Percentiles rank a stretch among this genome's conserved stretches.
Conservation (phyloP, 1,140 invertebrate genomes). For the Drosophila serrata region DNA sequence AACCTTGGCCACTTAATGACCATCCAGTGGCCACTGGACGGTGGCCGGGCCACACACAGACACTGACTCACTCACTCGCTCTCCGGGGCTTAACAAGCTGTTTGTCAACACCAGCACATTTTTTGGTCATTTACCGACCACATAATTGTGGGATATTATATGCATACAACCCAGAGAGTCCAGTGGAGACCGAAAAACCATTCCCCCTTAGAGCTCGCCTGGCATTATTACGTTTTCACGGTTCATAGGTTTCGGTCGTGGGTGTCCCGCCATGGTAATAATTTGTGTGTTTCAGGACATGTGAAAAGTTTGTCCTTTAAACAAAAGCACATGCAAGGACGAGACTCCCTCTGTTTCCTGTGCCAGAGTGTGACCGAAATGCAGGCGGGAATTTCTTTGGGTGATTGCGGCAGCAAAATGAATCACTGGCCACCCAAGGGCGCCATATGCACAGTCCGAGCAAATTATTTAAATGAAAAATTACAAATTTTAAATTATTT, state of each 20-base stretch:
- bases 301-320: slow-evolving; percentile 76
- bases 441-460: slow-evolving; percentile 9
- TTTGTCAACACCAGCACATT: slow-evolving; percentile 84
- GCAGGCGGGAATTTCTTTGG: slow-evolving; percentile 20
- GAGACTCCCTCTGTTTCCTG: background rate
- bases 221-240: slow-evolving; percentile 79
- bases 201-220: slow-evolving; percentile 19
- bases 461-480: slow-evolving; percentile 71
- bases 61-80: slow-evolving; percentile 33
- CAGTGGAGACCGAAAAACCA: slow-evolving; percentile 3
- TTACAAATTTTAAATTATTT: slow-evolving; percentile 65
- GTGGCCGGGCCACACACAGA: slow-evolving; percentile 27
- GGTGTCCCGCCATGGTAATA: slow-evolving; percentile 53
- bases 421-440: slow-evolving; percentile 43
- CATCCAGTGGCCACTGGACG: slow-evolving; percentile 67
- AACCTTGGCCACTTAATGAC: slow-evolving; percentile 78
- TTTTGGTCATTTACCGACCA: slow-evolving; percentile 83
- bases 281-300: slow-evolving; percentile 64
- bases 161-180: slow-evolving; percentile 53
- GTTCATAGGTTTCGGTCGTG: slow-evolving; percentile 76
- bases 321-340: slow-evolving; percentile 58
- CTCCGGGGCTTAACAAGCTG: slow-evolving; percentile 67
- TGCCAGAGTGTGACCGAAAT: slow-evolving; percentile 1
- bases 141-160: slow-evolving; percentile 83
- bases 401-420: slow-evolving; percentile 25